These are phyloP conservation scores for Brachypodius melanocephalos DNA, from an alignment of 2,113 vertebrate species.

Conservation along the genomic window DNA sequence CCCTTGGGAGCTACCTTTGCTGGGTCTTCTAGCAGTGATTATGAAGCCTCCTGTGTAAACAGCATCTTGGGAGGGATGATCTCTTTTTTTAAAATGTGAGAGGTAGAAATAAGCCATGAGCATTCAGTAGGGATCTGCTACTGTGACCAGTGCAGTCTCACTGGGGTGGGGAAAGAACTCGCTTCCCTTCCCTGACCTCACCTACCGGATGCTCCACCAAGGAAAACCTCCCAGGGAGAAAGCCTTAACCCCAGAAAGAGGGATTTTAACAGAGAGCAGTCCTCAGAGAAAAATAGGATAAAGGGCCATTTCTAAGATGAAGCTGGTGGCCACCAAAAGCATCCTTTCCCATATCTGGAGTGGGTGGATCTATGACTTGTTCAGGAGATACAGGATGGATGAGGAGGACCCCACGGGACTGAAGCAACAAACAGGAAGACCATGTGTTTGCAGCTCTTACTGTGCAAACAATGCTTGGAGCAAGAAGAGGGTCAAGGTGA, in stretches of 20 bases:
- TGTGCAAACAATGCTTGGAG: background rate
- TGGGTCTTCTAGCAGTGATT: slow-evolving; percentile 65
- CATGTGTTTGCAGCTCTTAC: background rate
- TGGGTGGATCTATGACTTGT: background rate
- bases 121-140: slow-evolving; percentile 12
- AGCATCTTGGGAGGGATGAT: slow-evolving; percentile 62
- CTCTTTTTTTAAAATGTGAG: slow-evolving; percentile 68
- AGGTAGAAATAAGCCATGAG: slow-evolving; percentile 64
- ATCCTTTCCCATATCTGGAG: background rate
- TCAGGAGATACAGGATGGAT: background rate
- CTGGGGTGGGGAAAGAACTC: background rate
- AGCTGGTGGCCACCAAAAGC: background rate
- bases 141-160: background rate
- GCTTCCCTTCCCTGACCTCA: background rate
- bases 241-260: background rate
- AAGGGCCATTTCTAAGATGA: background rate
- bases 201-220: background rate
- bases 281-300: background rate
- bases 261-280: background rate
- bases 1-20: slow-evolving; percentile 58
- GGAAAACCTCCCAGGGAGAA: background rate
- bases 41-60: slow-evolving; percentile 63
- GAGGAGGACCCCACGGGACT: background rate
- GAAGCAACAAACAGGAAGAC: background rate
- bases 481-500: background rate